These are phyloP conservation scores for Diplolepis rosae DNA, from an alignment of 2,888 invertebrate species.

Conservation along the genomic window DNA sequence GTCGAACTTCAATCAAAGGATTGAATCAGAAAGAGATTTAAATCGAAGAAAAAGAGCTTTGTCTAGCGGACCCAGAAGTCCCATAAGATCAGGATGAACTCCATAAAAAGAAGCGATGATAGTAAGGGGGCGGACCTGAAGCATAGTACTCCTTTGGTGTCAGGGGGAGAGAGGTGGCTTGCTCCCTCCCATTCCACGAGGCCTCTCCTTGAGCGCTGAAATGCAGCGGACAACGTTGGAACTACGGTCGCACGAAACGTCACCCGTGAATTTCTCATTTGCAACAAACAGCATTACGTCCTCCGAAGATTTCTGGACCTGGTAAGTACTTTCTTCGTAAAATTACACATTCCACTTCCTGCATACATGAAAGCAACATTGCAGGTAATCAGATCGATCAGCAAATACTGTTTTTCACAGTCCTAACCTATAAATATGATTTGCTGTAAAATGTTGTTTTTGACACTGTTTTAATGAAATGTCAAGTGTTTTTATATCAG, in stretches of 20 bases:
- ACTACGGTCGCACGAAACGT: conserved; percentile 67
- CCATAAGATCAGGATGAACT: conserved; percentile 18
- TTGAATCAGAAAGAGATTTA: neutral
- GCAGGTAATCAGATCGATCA: neutral
- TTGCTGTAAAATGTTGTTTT: neutral
- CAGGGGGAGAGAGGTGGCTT: conserved; percentile 37
- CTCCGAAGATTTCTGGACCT: neutral
- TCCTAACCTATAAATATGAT: conserved; percentile 54
- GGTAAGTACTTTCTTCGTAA: conserved; percentile 35
- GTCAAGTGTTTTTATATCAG: too few species aligned
- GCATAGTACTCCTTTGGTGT: conserved; percentile 35
- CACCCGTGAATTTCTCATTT: conserved; percentile 59
- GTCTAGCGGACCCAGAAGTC: conserved; percentile 23
- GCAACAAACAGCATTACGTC: conserved; percentile 36
- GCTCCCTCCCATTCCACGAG: conserved; percentile 38
- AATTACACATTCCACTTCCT: neutral
- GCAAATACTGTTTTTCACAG: neutral
- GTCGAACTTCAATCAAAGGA: too few species aligned
- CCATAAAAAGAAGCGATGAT: conserved; percentile 41
- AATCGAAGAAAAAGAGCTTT: neutral
- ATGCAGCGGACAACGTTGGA: conserved; percentile 52
- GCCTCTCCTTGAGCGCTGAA: conserved; percentile 50
- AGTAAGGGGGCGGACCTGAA: conserved; percentile 47
- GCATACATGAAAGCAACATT: conserved; percentile 16
- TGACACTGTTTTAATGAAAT: neutral